Percentiles rank a stretch among this genome's conserved stretches.
These are phyloP conservation scores for Chloroceryle aenea DNA, from an alignment of 2,113 vertebrate genomes.

Conservation along the genomic window DNA sequence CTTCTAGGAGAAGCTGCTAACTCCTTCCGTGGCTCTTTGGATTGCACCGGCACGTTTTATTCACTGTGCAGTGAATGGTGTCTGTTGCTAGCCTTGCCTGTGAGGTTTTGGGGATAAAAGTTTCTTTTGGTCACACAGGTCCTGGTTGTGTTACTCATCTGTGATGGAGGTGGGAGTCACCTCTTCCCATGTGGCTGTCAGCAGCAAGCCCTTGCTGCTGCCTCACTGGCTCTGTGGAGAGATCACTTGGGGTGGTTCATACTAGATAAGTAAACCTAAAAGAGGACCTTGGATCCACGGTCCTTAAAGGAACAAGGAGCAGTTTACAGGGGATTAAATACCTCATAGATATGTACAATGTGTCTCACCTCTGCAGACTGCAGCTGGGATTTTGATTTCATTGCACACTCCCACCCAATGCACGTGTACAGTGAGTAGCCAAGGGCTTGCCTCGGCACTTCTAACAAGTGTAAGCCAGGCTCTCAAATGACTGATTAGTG, in stretches of 20 bases:
- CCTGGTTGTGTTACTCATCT: not conserved
- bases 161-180: not conserved
- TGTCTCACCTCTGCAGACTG: not conserved
- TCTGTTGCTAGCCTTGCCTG: not conserved
- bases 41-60: not conserved
- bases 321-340: not conserved
- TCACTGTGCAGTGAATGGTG: not conserved
- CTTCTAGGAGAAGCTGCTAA: not conserved
- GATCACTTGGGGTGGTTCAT: fast-evolving
- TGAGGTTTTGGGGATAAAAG: not conserved
- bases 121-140: not conserved
- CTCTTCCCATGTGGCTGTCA: not conserved
- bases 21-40: not conserved
- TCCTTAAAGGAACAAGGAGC: not conserved
- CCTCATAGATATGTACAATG: not conserved
- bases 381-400: not conserved
- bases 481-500: not conserved
- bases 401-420: not conserved
- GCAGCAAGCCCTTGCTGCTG: not conserved
- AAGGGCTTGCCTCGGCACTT: not conserved
- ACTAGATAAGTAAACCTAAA: not conserved
- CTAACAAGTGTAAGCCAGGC: not conserved
- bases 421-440: fast-evolving
- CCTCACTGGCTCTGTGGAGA: not conserved
- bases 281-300: not conserved